Conservation (phyloP, 2,113 vertebrate species). For the Siphamia tubifer region DNA sequence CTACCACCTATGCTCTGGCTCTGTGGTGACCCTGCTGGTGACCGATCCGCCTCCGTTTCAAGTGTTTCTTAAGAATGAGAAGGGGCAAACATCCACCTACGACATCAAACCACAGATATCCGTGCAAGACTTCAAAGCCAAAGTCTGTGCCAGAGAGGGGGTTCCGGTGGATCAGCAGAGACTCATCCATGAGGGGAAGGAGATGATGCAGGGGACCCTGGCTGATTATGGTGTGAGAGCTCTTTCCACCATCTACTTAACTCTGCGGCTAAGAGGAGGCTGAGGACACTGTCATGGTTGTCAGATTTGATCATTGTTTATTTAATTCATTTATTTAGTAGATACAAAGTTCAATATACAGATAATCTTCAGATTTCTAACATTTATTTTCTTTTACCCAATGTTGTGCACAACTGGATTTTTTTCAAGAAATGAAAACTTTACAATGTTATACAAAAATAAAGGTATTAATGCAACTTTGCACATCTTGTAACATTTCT, state of each 20-base stretch:
- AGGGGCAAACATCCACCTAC: slow-evolving; percentile 30
- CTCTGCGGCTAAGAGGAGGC: slow-evolving; percentile 63
- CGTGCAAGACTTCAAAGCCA: slow-evolving; percentile 48
- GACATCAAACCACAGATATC: slow-evolving; percentile 39
- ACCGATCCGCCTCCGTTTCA: slow-evolving; percentile 27
- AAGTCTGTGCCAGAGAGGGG: slow-evolving; percentile 34
- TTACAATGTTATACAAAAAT: background rate
- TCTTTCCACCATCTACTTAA: slow-evolving; percentile 59
- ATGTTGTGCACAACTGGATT: too few species aligned
- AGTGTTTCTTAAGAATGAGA: slow-evolving; percentile 68
- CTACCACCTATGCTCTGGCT: slow-evolving; percentile 51
- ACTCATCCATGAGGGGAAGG: slow-evolving; percentile 43
- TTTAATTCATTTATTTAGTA: background rate
- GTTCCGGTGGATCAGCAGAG: slow-evolving; percentile 60
- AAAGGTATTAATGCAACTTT: background rate
- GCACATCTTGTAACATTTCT: background rate
- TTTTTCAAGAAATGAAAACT: too few species aligned
- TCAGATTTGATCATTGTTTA: background rate
- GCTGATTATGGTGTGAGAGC: slow-evolving; percentile 52
- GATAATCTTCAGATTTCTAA: too few species aligned
- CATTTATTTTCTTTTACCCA: too few species aligned
- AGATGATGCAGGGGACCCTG: slow-evolving; percentile 44
- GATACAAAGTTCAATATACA: background rate
- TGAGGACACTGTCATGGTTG: slow-evolving; percentile 37
- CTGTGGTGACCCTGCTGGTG: slow-evolving; percentile 61